Evolutionary conservation across 2,888 invertebrate species (phyloP), one percentile per base, ranked within the genome.

Genomic region (Lepidocyrtoides sp.): DNA sequence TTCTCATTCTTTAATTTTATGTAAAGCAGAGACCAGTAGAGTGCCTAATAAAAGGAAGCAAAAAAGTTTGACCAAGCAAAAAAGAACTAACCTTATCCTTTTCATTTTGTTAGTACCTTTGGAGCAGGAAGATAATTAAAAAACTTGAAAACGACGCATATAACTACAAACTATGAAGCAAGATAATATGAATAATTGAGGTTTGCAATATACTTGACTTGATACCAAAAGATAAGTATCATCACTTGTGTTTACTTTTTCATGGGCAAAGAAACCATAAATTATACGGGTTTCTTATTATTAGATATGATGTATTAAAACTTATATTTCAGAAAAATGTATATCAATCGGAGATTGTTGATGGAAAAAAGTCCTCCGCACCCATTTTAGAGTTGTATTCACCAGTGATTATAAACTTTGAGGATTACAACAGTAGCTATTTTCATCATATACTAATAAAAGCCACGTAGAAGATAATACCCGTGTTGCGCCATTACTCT

Each of bases 361-460:
- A n/a, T n/a, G n/a, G 48, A 48, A 48, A 4, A 48, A 48, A 48
- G 48, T 48, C 3, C 12, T 48, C n/a, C n/a, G 10, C 12, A 48
- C 48, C 48, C 12, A 17, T 54, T 60, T 20, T n/a, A 60, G 60
- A 60, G 0, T 26, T 60, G 26, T 17, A 60, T 60, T 3, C 26
- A n/a, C n/a, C n/a, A 7, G 26, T 54, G 23, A 69, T 41, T 63
- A 63, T 5, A 5, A 26, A 29, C 63, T 63, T 63, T 36, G 20
- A 36, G 41, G 69, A 69, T 69, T 69, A 69, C 5, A n/a, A n/a
- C n/a, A 17, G 36, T 14, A 32, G 17, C 8, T 7, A 36, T 69
- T 69, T 69, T 8, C 36, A 69, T 69, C n/a, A n/a, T n/a, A n/a
- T n/a, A n/a, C n/a, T n/a, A 41, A 69, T n/a, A 36, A 69, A 17